Evolutionary conservation across 2,113 vertebrate species (phyloP).

Genomic region (Perca fluviatilis): DNA sequence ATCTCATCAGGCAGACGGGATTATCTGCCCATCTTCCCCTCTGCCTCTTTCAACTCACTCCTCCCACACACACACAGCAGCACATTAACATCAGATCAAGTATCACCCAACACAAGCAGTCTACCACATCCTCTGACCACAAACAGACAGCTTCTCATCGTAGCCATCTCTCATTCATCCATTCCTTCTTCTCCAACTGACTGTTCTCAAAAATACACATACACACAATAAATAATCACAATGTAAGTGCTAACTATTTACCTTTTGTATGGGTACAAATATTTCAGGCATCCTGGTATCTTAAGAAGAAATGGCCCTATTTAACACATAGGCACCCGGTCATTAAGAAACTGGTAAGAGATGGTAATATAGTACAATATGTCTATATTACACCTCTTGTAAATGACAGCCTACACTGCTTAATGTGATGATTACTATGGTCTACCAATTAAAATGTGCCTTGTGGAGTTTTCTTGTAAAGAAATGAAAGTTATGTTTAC

Average conservation of each 20-base stretch:
- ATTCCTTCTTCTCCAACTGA: slow-evolving; percentile 51
- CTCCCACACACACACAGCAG: slow-evolving; percentile 77
- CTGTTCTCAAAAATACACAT: slow-evolving; percentile 3
- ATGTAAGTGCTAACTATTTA: slow-evolving; percentile 4
- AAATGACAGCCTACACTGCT: neutral
- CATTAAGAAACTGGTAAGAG: neutral
- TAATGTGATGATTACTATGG: neutral
- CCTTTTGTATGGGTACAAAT: neutral
- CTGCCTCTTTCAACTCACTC: slow-evolving; percentile 78
- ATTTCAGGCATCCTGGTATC: slow-evolving; percentile 3
- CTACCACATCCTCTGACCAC: slow-evolving; percentile 83
- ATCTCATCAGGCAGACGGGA: slow-evolving; percentile 89
- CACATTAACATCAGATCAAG: slow-evolving; percentile 90
- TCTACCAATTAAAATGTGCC: neutral
- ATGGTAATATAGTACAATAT: neutral
- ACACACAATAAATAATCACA: neutral
- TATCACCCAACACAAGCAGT: slow-evolving; percentile 84
- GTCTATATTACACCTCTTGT: neutral
- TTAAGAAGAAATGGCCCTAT: neutral
- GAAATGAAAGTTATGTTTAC: neutral
- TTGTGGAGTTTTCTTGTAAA: neutral
- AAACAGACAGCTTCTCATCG: slow-evolving; percentile 83
- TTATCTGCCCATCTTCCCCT: slow-evolving; percentile 89
- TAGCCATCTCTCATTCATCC: slow-evolving; percentile 59
- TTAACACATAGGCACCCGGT: neutral